These are phyloP conservation scores for Microchrysa polita DNA, from an alignment of 2,888 invertebrate species.

Conservation along the genomic window DNA sequence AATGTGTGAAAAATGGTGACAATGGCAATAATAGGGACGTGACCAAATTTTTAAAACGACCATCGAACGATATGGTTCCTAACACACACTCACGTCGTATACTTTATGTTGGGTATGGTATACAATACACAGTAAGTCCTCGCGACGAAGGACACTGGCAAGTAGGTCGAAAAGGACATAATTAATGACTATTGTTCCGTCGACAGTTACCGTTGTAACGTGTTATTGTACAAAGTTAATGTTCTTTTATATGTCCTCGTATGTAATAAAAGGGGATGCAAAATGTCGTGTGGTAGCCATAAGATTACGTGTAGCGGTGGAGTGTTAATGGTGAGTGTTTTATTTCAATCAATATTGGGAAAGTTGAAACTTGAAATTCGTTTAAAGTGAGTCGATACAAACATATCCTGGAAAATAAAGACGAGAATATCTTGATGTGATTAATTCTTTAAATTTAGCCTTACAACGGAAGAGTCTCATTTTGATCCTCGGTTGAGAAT, in stretches of 20 bases:
- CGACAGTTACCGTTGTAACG: constrained; percentile 42
- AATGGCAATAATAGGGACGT: constrained; percentile 50
- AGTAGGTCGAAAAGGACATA: constrained; percentile 45
- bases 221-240: constrained; percentile 36
- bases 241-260: constrained; percentile 43
- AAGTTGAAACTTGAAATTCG: too few species aligned
- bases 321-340: too few species aligned
- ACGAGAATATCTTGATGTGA: too few species aligned
- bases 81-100: background rate
- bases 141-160: background rate
- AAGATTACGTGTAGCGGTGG: too few species aligned
- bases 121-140: too few species aligned
- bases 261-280: constrained; percentile 13
- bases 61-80: constrained; percentile 30
- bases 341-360: too few species aligned
- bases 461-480: too few species aligned
- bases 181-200: constrained; percentile 50
- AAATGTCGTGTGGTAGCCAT: background rate
- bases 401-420: too few species aligned
- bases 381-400: too few species aligned
- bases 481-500: too few species aligned
- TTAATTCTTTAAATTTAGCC: too few species aligned
- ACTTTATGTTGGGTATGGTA: background rate
- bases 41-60: constrained; percentile 46
- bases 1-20: constrained; percentile 50